Base-by-base conservation (phyloP, 35 echinoderm and acorn worm genomes). In the Strongylocentrotus purpuratus region DNA sequence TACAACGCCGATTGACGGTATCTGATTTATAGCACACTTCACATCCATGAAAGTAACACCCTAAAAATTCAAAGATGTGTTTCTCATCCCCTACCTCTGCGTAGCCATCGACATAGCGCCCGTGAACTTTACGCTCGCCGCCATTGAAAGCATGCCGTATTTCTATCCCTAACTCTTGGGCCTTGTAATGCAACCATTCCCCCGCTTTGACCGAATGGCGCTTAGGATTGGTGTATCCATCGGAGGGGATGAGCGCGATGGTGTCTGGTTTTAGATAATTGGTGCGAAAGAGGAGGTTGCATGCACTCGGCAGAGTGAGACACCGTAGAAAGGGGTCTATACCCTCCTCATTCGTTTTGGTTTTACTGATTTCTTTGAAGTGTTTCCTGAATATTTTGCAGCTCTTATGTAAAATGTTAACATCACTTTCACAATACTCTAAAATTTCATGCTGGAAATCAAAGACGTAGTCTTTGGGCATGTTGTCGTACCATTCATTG, bases 231-330 rank as follows among this genome's bases (percentile, higher is more conserved):
- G 32, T 20, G 78, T 94, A 94, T n/a, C 94, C 94, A 6, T 71
- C 35, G 0, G 60, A 28, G n/a, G 58, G 94, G 50, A 46, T 91
- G 9, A 11, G 46, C 2, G 31, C 47, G 32, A 33, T 88, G 11
- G 41, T 96, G 13, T 70, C 58, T 22, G 94, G 87, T 95, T 85
- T 95, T 31, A 96, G 47, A 22, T 17, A 96, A 31, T 96, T 96
- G 6, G 59, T 89, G 0, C 88, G 17, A 86, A 93, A 95, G 11
- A 94, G 78, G 5, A 61, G 45, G 85, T 96, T 96, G 48, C 96
- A 96, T 31, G 86, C 93, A 9, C 95, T 96, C 1, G 97, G 92
- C 92, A 97, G 94, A 4, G 97, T 96, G 25, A 97, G 13, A 31
- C 87, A 85, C 4, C 89, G 46, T 33, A 94, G 28, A 78, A 97